Evolutionary conservation across 1,140 invertebrate genomes (phyloP).

Genomic region (Chionoecetes opilio): DNA sequence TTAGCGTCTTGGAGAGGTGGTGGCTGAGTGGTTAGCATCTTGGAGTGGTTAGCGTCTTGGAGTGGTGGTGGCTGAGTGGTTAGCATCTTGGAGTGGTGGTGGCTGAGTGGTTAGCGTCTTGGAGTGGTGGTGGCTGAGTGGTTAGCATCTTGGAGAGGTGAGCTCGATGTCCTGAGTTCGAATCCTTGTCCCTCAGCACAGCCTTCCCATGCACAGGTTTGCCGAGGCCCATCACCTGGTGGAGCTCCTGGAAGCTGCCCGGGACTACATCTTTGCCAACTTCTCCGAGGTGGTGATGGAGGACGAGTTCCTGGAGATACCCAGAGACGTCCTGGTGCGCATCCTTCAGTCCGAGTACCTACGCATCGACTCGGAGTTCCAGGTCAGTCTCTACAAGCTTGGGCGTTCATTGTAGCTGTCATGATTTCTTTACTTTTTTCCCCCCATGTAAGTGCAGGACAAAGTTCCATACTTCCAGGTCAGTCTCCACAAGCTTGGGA

Average conservation of each 20-base stretch:
- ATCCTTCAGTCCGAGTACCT: conserved; percentile 94
- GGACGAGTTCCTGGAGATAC: conserved; percentile 93
- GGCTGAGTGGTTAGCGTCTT: background rate
- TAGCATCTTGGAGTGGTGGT: no score
- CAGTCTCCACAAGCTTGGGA: no score
- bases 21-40: no score
- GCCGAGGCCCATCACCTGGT: conserved; percentile 95
- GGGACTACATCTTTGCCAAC: conserved; percentile 93
- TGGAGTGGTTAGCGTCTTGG: background rate
- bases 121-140: background rate
- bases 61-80: no score
- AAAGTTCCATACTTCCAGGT: no score
- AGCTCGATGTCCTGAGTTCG: no score
- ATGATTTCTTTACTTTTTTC: no score
- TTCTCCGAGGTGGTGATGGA: conserved; percentile 93
- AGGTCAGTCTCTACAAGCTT: conserved; percentile 86
- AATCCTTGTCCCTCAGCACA: no score
- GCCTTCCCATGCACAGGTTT: conserved; percentile 87
- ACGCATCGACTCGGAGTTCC: conserved; percentile 95
- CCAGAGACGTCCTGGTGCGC: conserved; percentile 91
- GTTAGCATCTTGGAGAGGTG: no score
- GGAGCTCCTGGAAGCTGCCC: conserved; percentile 91
- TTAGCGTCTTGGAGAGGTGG: background rate
- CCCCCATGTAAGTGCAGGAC: no score
- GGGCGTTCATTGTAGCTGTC: no score